Percentiles rank a stretch among this genome's conserved stretches.
Evolutionary conservation across 2,888 invertebrate species (phyloP).

Genomic region (Taphrorychus bicolor): DNA sequence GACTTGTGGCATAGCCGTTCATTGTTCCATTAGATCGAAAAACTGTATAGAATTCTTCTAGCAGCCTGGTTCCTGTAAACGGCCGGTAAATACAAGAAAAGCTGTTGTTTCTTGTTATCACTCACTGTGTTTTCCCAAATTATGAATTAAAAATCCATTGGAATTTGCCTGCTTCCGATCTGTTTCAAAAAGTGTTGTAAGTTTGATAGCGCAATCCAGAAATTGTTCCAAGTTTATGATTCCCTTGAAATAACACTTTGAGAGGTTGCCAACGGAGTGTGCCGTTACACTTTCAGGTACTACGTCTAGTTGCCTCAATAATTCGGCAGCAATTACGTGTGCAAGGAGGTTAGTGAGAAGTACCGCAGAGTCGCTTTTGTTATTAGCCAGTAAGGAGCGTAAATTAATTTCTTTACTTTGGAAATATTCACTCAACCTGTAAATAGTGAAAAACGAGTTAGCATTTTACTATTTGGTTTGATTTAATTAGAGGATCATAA

Average conservation of each 20-base stretch:
- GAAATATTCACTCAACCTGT: conserved; percentile 1
- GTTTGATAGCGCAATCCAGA: conserved; percentile 61
- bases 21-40: not conserved
- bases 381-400: conserved; percentile 13
- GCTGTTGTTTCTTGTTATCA: not conserved
- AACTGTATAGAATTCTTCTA: conserved; percentile 9
- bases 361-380: conserved; percentile 28
- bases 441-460: not conserved
- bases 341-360: conserved; percentile 61
- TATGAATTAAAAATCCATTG: not conserved
- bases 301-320: conserved; percentile 62
- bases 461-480: no score
- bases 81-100: not conserved
- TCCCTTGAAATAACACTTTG: conserved; percentile 91
- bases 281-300: conserved; percentile 57
- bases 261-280: conserved; percentile 89
- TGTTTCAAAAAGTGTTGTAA: conserved; percentile 4
- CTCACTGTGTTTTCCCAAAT: not conserved
- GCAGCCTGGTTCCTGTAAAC: conserved; percentile 14
- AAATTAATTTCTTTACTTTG: conserved; percentile 5
- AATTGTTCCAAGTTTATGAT: conserved; percentile 84
- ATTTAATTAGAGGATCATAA: not conserved
- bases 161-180: not conserved
- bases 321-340: conserved; percentile 61
- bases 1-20: not conserved